Percentiles rank a stretch among this genome's conserved stretches.
Evolutionary conservation across 2,888 invertebrate genomes (phyloP).

Genomic region (Panorpa germanica): DNA sequence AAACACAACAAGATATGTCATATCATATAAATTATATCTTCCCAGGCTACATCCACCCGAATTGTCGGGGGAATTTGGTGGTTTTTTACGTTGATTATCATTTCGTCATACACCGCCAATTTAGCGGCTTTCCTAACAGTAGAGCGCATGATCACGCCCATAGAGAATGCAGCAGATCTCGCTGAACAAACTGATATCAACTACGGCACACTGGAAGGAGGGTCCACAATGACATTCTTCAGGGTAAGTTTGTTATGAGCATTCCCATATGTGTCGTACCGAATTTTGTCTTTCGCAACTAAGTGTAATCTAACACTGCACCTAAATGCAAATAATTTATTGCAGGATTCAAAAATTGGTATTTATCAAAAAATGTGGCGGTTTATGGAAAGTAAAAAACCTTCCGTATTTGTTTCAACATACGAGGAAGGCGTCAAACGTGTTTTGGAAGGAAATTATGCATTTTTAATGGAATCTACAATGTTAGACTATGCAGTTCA

Average conservation of each 20-base stretch:
- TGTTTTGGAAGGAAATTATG: slow-evolving; percentile 81
- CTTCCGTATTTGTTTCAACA: slow-evolving; percentile 69
- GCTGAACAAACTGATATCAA: slow-evolving; percentile 84
- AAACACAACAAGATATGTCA: no score
- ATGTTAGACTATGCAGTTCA: slow-evolving; percentile 94
- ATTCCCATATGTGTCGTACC: slow-evolving; percentile 5
- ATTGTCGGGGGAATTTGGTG: slow-evolving; percentile 98
- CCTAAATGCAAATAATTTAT: slow-evolving; percentile 6
- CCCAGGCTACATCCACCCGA: slow-evolving; percentile 78
- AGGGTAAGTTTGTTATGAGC: slow-evolving; percentile 36
- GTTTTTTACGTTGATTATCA: slow-evolving; percentile 98
- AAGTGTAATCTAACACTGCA: not conserved
- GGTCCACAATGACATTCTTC: slow-evolving; percentile 96
- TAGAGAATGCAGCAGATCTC: slow-evolving; percentile 88
- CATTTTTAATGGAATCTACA: slow-evolving; percentile 95
- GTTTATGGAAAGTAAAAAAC: slow-evolving; percentile 68
- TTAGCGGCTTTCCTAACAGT: slow-evolving; percentile 96
- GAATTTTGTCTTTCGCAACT: slow-evolving; percentile 7
- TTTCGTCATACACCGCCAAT: slow-evolving; percentile 96
- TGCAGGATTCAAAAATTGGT: slow-evolving; percentile 71
- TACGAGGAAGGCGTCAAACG: slow-evolving; percentile 82
- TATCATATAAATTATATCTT: slow-evolving; percentile 9
- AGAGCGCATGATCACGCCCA: slow-evolving; percentile 87
- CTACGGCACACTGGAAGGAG: slow-evolving; percentile 86
- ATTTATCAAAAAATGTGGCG: slow-evolving; percentile 92